Evolutionary conservation across 2,113 vertebrate genomes (phyloP).

Genomic region (Pantherophis guttatus): DNA sequence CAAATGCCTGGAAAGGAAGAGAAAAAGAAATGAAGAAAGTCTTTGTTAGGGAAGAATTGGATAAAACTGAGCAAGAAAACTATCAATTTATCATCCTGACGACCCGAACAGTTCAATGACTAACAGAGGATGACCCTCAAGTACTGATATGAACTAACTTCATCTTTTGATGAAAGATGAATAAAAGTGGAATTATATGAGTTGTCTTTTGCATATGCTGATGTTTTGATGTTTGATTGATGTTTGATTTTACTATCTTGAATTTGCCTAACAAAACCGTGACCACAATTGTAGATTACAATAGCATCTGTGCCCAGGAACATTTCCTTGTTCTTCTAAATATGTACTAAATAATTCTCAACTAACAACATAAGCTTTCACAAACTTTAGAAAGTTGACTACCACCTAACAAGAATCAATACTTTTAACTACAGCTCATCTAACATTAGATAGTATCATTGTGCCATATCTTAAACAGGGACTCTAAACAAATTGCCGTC

Average conservation of each 20-base stretch:
- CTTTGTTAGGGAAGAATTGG: neutral
- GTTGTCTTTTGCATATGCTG: neutral
- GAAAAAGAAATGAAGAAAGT: neutral
- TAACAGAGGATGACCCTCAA: neutral
- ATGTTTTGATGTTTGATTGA: neutral
- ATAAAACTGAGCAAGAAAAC: neutral
- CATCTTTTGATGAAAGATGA: neutral
- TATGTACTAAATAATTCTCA: neutral
- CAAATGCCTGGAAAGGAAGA: neutral
- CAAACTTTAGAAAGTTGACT: neutral
- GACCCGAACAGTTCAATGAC: neutral
- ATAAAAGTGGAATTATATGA: neutral
- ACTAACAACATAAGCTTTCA: neutral
- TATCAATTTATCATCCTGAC: neutral
- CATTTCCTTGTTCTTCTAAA: conserved; percentile 2
- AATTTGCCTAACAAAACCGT: neutral
- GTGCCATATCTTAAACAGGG: neutral
- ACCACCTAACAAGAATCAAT: neutral
- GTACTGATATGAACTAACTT: neutral
- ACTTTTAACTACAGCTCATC: neutral
- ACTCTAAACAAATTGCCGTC: too few relatives aligned
- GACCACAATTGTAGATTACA: neutral
- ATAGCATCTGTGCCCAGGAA: neutral
- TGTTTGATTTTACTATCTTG: neutral
- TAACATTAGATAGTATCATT: neutral